A percentile compares a stretch with the other conserved stretches of the same genome.
Conservation (phyloP, 2,888 invertebrate species). For the Philhelius pedissequus region DNA sequence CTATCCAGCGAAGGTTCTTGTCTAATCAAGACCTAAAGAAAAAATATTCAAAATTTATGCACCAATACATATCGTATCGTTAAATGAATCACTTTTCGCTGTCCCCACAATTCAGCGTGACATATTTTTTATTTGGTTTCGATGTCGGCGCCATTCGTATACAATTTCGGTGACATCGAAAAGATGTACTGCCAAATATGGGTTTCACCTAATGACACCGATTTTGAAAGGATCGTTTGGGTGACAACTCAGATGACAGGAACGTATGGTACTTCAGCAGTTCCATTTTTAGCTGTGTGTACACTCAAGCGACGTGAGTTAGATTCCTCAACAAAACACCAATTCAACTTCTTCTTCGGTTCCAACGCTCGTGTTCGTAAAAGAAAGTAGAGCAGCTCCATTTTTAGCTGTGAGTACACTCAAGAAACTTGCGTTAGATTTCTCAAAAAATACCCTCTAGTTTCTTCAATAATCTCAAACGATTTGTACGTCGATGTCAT, state of each 20-base stretch:
- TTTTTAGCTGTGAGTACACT: not conserved
- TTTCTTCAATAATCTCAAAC: constrained; percentile 18
- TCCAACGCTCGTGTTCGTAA: too few relatives aligned
- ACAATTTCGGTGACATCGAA: not conserved
- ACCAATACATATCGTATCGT: too few relatives aligned
- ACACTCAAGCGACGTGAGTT: not conserved
- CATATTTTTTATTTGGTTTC: too few relatives aligned
- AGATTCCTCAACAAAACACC: too few relatives aligned
- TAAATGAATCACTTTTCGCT: not conserved
- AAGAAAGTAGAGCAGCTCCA: too few relatives aligned
- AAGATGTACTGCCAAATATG: not conserved
- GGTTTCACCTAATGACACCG: not conserved
- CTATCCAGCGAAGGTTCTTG: too few relatives aligned
- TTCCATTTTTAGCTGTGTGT: not conserved
- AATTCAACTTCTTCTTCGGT: too few relatives aligned
- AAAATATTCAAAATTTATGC: too few relatives aligned
- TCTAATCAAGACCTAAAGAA: too few relatives aligned
- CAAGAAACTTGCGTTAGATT: constrained; percentile 42
- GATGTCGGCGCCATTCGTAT: too few relatives aligned
- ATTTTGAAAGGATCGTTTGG: not conserved
- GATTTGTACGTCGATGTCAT: constrained; percentile 65
- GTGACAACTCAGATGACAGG: not conserved
- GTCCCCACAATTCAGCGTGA: not conserved
- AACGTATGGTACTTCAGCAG: too few relatives aligned
- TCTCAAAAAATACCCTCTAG: constrained; percentile 21